A percentile compares a stretch with the other conserved stretches of the same genome.
These are phyloP conservation scores for Macropodus opercularis DNA, from an alignment of 2,797 vertebrate genomes.

Conservation along the genomic window DNA sequence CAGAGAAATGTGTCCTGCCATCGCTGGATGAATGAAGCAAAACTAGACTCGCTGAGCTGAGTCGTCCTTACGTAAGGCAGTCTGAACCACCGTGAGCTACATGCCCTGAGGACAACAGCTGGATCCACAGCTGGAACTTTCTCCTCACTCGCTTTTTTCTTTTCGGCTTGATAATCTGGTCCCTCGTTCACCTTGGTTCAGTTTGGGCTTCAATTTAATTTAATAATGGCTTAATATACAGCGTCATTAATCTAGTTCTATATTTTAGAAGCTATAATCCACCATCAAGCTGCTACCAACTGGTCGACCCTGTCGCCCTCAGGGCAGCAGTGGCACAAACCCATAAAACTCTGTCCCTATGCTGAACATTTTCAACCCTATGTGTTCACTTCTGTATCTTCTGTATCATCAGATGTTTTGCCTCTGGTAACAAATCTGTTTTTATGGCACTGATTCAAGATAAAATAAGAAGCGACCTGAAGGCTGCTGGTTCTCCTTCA, in stretches of 20 bases:
- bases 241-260: too few relatives aligned
- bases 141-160: too few relatives aligned
- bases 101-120: conserved; percentile 41
- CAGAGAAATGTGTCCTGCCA: too few relatives aligned
- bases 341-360: conserved; percentile 44
- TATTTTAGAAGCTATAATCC: background rate
- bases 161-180: too few relatives aligned
- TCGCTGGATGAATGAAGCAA: background rate
- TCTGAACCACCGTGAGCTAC: background rate
- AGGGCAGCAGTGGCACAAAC: conserved; percentile 23
- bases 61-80: background rate
- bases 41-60: too few relatives aligned
- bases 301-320: background rate
- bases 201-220: background rate
- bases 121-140: conserved; percentile 47
- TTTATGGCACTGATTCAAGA: background rate
- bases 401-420: conserved; percentile 5
- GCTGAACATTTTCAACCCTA: conserved; percentile 14
- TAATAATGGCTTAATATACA: background rate
- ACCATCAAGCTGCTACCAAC: conserved; percentile 10
- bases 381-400: conserved; percentile 1
- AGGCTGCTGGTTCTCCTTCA: background rate
- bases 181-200: background rate
- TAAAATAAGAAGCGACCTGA: background rate
- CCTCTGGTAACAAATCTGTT: background rate